Evolutionary conservation across 2,113 vertebrate genomes (phyloP), one percentile per base, ranked within the genome.

Genomic region (Solea senegalensis): DNA sequence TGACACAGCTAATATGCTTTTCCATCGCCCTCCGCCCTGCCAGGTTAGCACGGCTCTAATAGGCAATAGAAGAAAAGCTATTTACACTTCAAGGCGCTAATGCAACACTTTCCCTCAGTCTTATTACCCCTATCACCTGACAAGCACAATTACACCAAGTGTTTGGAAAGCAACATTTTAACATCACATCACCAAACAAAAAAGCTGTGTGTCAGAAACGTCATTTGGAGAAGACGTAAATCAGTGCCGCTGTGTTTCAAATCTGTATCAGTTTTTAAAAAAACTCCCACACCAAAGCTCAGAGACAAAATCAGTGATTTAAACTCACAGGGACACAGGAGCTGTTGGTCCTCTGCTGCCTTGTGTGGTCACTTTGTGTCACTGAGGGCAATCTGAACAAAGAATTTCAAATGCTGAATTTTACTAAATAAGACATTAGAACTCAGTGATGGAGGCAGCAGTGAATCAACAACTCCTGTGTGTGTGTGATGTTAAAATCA

Each of bases 31-130:
- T 72, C 79, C 72, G 81, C 80, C 74, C 60, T 9, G 2, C 56
- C 78, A 74, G 88, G 86, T 89, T 84, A 89, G 81, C 82, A 21
- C 60, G n/a, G 79, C 68, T 81, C 72, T 82, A 88, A 90, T 78
- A 87, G 81, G 76, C 81, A 80, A 88, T 89, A 88, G 53, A 69
- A 80, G 82, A 89, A 21, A 21, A 78, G 80, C 90, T 83, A 89
- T 92, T 91, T 89, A 86, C 89, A 91, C 90, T 86, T 86, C 71
- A 80, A 86, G 89, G 87, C 71, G 90, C 72, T 88, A 90, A 91
- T 91, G 81, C 86, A 90, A 91, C 90, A 91, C 91, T 88, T 87
- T 87, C 80, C 21, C 75, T 81, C 84, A 78, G 79, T 82, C 87
- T 72, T 85, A 89, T 86, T 86, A 88, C 61, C 65, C 58, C 34